Evolutionary conservation across 1,140 invertebrate species (phyloP), one percentile per base, ranked within the genome.

Genomic region (Eulimnadia texana): DNA sequence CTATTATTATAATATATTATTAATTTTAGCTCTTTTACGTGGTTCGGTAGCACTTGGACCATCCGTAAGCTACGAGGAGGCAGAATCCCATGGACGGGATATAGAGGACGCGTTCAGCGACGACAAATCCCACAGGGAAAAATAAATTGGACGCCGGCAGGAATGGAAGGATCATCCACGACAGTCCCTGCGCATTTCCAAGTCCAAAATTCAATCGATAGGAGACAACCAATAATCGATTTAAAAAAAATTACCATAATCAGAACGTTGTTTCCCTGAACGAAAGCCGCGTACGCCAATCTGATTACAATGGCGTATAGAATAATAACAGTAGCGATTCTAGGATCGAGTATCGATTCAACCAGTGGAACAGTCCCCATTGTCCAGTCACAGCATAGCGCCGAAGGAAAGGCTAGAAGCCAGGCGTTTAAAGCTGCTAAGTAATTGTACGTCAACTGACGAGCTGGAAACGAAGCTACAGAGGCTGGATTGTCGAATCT

Each of bases 301-400:
- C 79, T 77, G 16, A 78, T 67, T 2, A 95, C 67, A 6, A 77
- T 78, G 0, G 74, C 66, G 66, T 89, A 89, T 33, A 89, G 82
- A 0, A 76, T 74, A 2, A 93, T 6, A 0, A 92, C 96, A 3
- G 82, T 81, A n/a, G 94, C 64, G 77, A 96, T 97, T 33, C 94
- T 78, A 1, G 77, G 68, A 76, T 98, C 94, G 0, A 78, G 64
- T 67, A 93, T 80, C 29, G 83, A 84, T 62, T 84, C 80, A 13
- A 98, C 77, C 11, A 97, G 70, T 0, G 92, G 89, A 58, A 98
- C 85, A 27, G 93, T 96, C 33, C 92, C 93, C 94, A 98, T 98
- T 50, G 93, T 97, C 93, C 93, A 98, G 76, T 98, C 94, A 74
- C 93, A 97, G 76, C 93, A 96, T 16, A 98, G 79, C 67, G 88